phyloP scores from a whole-genome alignment of 1,140 invertebrate species.

The Lepidurus apus region DNA sequence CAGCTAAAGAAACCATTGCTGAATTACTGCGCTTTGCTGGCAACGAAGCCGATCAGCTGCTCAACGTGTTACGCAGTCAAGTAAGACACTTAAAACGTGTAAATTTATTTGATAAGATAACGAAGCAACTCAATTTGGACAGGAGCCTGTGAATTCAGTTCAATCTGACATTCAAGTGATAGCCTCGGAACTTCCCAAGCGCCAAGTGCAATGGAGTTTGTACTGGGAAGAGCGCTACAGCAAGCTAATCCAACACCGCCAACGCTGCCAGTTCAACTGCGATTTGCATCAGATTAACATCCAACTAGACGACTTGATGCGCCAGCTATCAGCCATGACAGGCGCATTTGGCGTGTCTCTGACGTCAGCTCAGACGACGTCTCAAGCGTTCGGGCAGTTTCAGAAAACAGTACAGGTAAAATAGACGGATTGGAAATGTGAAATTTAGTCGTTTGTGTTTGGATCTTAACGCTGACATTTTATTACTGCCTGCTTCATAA shows the following conservation, averaged over 20 bases:
- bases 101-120: slow-evolving; percentile 10
- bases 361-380: slow-evolving; percentile 60
- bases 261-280: slow-evolving; percentile 62
- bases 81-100: slow-evolving; percentile 43
- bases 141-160: slow-evolving; percentile 63
- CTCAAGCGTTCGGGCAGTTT: slow-evolving; percentile 67
- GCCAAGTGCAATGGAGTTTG: slow-evolving; percentile 52
- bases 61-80: slow-evolving; percentile 57
- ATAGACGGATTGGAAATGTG: slow-evolving; percentile 13
- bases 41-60: slow-evolving; percentile 58
- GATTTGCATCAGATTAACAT: slow-evolving; percentile 68
- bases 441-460: background rate
- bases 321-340: slow-evolving; percentile 57
- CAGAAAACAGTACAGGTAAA: slow-evolving; percentile 71
- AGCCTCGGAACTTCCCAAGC: slow-evolving; percentile 52
- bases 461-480: slow-evolving; percentile 29
- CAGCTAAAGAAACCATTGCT: slow-evolving; percentile 52
- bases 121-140: slow-evolving; percentile 40
- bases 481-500: slow-evolving; percentile 43
- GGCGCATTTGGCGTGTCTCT: slow-evolving; percentile 67
- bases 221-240: slow-evolving; percentile 56
- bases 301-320: slow-evolving; percentile 59
- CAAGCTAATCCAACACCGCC: slow-evolving; percentile 57
- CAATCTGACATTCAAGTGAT: slow-evolving; percentile 65
- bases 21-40: slow-evolving; percentile 56